Percentiles rank a stretch among this genome's conserved stretches.
Conservation (phyloP, 2,113 vertebrate species). For the Plestiodon gilberti region DNA sequence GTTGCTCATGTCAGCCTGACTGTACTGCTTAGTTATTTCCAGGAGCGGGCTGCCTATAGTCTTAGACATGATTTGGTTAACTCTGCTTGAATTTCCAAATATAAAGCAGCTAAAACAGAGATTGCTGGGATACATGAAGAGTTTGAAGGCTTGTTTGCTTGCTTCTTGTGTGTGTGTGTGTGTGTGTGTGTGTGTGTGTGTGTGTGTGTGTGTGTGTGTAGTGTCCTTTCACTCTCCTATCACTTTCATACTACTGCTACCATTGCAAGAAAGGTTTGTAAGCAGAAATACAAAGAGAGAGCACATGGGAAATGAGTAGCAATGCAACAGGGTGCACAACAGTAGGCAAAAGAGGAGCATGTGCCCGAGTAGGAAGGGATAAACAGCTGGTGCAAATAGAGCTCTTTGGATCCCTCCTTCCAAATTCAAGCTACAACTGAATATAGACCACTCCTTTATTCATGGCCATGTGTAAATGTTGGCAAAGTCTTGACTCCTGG, state of each 20-base stretch:
- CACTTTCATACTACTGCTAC: neutral
- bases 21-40: neutral
- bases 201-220: too few species aligned
- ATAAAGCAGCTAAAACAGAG: constrained; percentile 10
- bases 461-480: neutral
- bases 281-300: rapidly evolving
- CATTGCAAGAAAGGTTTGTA: neutral
- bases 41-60: neutral
- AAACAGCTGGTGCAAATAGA: neutral
- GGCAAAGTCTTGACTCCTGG: neutral
- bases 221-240: neutral
- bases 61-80: neutral
- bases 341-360: neutral
- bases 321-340: neutral
- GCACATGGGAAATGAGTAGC: constrained; percentile 20
- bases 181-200: too few species aligned
- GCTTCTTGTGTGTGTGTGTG: neutral
- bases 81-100: constrained; percentile 5
- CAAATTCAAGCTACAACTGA: neutral
- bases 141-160: neutral
- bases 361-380: neutral
- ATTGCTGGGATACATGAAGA: constrained; percentile 2
- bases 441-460: neutral
- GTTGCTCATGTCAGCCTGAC: neutral
- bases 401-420: neutral